phyloP scores from a whole-genome alignment of 2,888 invertebrate genomes.

The Callosobruchus maculatus region DNA sequence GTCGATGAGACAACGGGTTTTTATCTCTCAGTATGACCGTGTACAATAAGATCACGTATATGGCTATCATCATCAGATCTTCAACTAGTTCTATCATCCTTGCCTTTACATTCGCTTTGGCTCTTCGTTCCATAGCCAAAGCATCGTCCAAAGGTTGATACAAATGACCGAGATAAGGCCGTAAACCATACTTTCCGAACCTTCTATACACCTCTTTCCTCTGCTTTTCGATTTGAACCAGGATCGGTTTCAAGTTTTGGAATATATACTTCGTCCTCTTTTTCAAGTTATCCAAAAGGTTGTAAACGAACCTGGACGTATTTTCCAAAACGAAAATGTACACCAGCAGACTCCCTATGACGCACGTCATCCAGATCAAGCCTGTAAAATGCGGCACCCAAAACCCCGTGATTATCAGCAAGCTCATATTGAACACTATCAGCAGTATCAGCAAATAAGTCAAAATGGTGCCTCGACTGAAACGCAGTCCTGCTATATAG shows the following conservation, averaged over 20 bases:
- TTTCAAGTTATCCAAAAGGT: conserved; percentile 11
- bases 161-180: conserved; percentile 28
- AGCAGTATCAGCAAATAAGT: conserved; percentile 9
- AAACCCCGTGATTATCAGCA: conserved; percentile 29
- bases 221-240: conserved; percentile 23
- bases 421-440: conserved; percentile 15
- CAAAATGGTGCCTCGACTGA: neutral
- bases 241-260: neutral
- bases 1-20: conserved; percentile 22
- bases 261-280: neutral
- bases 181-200: conserved; percentile 23
- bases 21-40: conserved; percentile 27
- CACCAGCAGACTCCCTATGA: conserved; percentile 18
- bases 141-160: conserved; percentile 21
- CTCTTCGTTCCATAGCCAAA: conserved; percentile 16
- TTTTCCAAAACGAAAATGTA: conserved; percentile 28
- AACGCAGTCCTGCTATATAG: neutral
- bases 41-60: conserved; percentile 33
- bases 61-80: conserved; percentile 31
- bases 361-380: conserved; percentile 29
- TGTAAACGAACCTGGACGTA: conserved; percentile 16
- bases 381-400: conserved; percentile 29
- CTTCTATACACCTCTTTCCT: conserved; percentile 22
- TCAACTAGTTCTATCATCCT: conserved; percentile 22
- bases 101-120: conserved; percentile 18